These are phyloP conservation scores for Lycopodina hypogea DNA, from an alignment of 37 sponge, comb jelly and placozoan genomes.

Conservation along the genomic window DNA sequence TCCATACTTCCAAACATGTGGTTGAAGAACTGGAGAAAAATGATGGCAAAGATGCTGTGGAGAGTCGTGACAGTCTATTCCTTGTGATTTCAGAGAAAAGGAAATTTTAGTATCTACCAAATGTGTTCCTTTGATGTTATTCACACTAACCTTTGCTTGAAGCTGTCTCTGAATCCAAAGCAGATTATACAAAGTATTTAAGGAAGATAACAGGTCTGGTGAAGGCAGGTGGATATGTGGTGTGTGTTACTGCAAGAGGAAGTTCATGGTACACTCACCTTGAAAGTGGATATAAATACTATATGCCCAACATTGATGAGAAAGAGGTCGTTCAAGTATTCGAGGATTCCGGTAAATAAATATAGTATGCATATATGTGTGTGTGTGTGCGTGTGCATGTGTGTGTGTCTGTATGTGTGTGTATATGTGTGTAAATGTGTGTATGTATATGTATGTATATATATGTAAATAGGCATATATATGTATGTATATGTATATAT, in stretches of 20 bases:
- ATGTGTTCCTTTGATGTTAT: not conserved
- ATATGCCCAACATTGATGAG: not conserved
- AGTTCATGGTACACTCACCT: constrained; percentile 18
- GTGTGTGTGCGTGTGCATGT: no score
- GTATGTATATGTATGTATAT: no score
- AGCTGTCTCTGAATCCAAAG: not conserved
- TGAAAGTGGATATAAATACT: not conserved
- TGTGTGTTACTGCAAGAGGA: constrained; percentile 19
- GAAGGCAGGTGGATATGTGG: constrained; percentile 14
- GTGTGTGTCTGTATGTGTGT: no score
- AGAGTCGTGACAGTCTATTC: not conserved
- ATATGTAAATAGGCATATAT: no score
- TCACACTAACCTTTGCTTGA: constrained; percentile 25
- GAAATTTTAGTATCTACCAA: not conserved
- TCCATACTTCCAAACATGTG: constrained; percentile 14
- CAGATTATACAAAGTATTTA: not conserved
- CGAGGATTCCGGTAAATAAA: constrained; percentile 3
- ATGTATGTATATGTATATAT: no score
- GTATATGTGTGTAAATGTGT: no score
- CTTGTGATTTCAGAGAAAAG: not conserved
- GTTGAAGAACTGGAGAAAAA: constrained; percentile 4
- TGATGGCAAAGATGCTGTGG: not conserved
- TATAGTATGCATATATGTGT: no score
- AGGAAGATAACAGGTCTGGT: not conserved
- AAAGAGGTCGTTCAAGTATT: constrained; percentile 1